Percentiles rank a stretch among this genome's conserved stretches.
phyloP scores from a whole-genome alignment of 2,113 vertebrate genomes.

The Sinocyclocheilus anophthalmus region DNA sequence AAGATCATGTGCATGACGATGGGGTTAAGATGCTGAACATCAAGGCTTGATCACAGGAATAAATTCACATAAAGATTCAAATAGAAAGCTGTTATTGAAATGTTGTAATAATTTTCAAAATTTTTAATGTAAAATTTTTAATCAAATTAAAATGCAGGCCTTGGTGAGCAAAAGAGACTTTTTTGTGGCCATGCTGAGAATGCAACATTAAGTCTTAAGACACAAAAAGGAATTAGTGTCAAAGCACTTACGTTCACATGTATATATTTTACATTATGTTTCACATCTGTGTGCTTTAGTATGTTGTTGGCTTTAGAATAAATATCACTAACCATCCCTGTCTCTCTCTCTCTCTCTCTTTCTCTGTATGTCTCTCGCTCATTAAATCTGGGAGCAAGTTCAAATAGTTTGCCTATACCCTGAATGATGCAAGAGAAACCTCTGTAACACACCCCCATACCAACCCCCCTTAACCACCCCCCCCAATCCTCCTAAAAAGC shows the following conservation, averaged over 20 bases:
- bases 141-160: neutral
- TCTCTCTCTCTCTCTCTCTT: neutral
- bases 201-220: neutral
- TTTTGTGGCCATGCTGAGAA: neutral
- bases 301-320: neutral
- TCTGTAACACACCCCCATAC: no score
- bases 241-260: neutral
- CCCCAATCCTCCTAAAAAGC: no score
- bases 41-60: neutral
- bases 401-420: slow-evolving; percentile 38
- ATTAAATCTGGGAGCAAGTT: slow-evolving; percentile 29
- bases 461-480: no score
- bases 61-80: neutral
- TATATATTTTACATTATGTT: neutral
- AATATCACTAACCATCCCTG: neutral
- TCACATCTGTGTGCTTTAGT: neutral
- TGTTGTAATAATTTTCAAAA: neutral
- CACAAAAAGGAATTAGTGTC: neutral
- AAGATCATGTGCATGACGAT: neutral
- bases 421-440: slow-evolving; percentile 17
- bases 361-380: neutral
- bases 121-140: neutral
- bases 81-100: neutral
- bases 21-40: neutral
- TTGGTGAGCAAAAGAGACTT: neutral